Evolutionary conservation across 2,113 vertebrate genomes (phyloP).

Genomic region (Sphaerodactylus townsendi): DNA sequence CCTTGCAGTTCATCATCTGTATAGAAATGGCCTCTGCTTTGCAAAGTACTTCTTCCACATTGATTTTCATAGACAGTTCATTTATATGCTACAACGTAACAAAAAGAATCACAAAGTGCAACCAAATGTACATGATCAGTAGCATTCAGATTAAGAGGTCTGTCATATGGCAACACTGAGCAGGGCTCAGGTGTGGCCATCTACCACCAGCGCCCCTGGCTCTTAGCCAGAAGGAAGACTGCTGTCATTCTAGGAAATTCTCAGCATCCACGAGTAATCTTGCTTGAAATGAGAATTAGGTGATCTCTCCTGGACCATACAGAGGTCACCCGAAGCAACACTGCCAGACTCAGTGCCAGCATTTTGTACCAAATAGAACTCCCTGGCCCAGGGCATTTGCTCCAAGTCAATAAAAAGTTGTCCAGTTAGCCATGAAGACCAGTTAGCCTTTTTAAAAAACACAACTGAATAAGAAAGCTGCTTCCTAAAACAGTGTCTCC

Average conservation of each 20-base stretch:
- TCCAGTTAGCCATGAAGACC: background rate
- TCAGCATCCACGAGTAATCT: background rate
- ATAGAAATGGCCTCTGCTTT: conserved; percentile 91
- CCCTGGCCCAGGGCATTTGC: background rate
- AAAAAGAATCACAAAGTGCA: conserved; percentile 47
- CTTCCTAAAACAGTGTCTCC: background rate
- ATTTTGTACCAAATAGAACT: background rate
- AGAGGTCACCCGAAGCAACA: background rate
- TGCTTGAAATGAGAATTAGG: background rate
- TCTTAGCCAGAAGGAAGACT: background rate
- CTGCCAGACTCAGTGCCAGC: background rate
- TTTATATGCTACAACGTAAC: conserved; percentile 89
- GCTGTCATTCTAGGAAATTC: background rate
- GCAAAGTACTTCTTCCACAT: conserved; percentile 89
- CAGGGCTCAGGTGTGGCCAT: background rate
- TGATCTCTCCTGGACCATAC: background rate
- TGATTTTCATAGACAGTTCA: conserved; percentile 95
- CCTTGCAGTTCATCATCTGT: conserved; percentile 93
- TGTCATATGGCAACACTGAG: background rate
- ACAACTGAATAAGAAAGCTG: background rate
- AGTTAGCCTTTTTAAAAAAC: background rate
- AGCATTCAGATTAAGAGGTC: background rate
- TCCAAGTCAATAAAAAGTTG: background rate
- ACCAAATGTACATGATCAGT: conserved; percentile 1
- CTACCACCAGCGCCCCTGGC: background rate